Evolutionary conservation across 2,888 invertebrate genomes (phyloP), one percentile per base, ranked within the genome.

Genomic region (Diaperis boleti): DNA sequence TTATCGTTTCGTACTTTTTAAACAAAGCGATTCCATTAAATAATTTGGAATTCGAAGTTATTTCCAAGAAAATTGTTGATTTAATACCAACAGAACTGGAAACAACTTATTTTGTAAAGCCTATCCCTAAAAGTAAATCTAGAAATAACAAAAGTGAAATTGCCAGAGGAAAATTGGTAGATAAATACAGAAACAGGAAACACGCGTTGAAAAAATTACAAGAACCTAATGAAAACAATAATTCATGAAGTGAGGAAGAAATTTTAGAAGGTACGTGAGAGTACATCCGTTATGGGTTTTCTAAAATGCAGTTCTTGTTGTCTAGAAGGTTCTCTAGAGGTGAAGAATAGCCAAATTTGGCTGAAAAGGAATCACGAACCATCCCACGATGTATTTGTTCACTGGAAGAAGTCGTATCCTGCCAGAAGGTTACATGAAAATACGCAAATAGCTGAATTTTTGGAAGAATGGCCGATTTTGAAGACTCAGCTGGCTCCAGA

Each of bases 181-280:
- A 42, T 17, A 42, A 42, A 20, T 15, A 15, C 11, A 15, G 42
- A n/a, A 42, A 42, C 17, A 42, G 17, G n/a, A n/a, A n/a, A n/a
- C n/a, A n/a, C n/a, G n/a, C n/a, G n/a, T n/a, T n/a, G n/a, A n/a
- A n/a, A n/a, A n/a, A n/a, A n/a, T n/a, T n/a, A n/a, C n/a, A n/a
- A n/a, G n/a, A n/a, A n/a, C n/a, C n/a, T n/a, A n/a, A n/a, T n/a
- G n/a, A n/a, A n/a, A n/a, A n/a, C n/a, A n/a, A n/a, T n/a, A n/a
- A n/a, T n/a, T n/a, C n/a, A n/a, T n/a, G n/a, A n/a, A n/a, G n/a
- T n/a, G n/a, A n/a, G n/a, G n/a, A n/a, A n/a, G n/a, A n/a, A n/a
- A n/a, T n/a, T n/a, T n/a, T n/a, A n/a, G n/a, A n/a, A n/a, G n/a
- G n/a, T n/a, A n/a, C n/a, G n/a, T n/a, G n/a, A n/a, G n/a, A n/a